Conservation (phyloP, 2,113 vertebrate genomes). For the Myiozetetes cayanensis region DNA sequence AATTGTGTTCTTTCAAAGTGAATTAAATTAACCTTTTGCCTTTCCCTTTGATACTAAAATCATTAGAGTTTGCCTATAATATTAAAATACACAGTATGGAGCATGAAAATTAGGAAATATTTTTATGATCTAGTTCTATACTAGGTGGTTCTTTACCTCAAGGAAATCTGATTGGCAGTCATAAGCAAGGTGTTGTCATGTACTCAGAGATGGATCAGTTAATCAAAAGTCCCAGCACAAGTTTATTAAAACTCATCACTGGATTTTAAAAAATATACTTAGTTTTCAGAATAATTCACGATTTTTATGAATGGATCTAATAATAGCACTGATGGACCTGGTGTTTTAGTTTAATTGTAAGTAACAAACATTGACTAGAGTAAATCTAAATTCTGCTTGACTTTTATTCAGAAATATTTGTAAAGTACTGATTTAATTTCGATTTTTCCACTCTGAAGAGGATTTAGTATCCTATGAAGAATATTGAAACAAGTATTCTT, state of each 20-base stretch:
- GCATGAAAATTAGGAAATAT: not conserved
- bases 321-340: not conserved
- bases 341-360: not conserved
- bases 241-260: not conserved
- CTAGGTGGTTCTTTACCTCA: not conserved
- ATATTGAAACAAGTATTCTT: not conserved
- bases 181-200: not conserved
- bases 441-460: not conserved
- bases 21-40: slow-evolving; percentile 63
- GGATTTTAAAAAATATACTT: not conserved
- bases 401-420: not conserved
- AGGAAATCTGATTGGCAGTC: not conserved
- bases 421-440: not conserved
- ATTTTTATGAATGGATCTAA: not conserved
- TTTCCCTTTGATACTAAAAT: slow-evolving; percentile 55
- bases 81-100: not conserved
- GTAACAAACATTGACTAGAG: not conserved
- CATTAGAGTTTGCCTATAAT: slow-evolving; percentile 11
- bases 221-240: not conserved
- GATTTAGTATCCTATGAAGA: not conserved
- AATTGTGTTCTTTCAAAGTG: slow-evolving; percentile 68
- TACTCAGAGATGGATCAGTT: not conserved
- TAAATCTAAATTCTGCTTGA: not conserved
- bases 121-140: not conserved
- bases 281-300: not conserved